Base-by-base conservation (phyloP, 2,797 vertebrate species). In the Gouania willdenowi region DNA sequence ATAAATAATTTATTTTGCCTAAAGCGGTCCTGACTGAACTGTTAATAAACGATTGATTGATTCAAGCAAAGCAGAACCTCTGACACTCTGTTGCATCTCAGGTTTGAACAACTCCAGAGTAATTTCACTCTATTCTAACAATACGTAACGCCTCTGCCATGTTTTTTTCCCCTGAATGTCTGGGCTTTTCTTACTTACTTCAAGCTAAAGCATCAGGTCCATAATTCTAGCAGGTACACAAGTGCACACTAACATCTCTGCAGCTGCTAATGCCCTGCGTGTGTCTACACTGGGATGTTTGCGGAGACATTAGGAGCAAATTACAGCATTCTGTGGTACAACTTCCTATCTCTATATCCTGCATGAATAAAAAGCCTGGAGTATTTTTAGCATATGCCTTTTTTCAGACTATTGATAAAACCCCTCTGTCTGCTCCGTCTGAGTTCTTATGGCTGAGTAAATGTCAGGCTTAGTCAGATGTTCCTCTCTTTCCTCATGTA, bases 381-480 rank as follows among this genome's bases (percentile, higher is more conserved):
- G 72, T 82, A 84, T 80, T 79, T 76, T 77, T 83, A 79, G 67
- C 58, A 26, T 55, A 48, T 67, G 62, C 62, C 9, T 14, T 75
- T 76, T 79, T 69, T 70, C 68, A 68, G 77, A 79, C 77, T 74
- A 87, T 83, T 76, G 76, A 78, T 77, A 73, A 79, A 74, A 65
- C 65, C 49, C 56, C 58, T 70, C 49, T 53, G 76, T 81, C 79
- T 75, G 75, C 65, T 57, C 55, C 3, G 61, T 64, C 71, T 79
- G 69, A 64, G 58, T 78, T 60, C 66, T 75, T 58, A 63, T 40
- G 72, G 74, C 76, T 84, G 73, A 83, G 81, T 77, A 83, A 82
- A 84, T 83, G 75, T 78, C 81, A 85, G 67, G 75, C 75, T 78
- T 75, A 84, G 79, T 84, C 82, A 83, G 79, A 81, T 51, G 71